phyloP scores from a whole-genome alignment of 2,888 invertebrate species.

The Brachyptera risi region DNA sequence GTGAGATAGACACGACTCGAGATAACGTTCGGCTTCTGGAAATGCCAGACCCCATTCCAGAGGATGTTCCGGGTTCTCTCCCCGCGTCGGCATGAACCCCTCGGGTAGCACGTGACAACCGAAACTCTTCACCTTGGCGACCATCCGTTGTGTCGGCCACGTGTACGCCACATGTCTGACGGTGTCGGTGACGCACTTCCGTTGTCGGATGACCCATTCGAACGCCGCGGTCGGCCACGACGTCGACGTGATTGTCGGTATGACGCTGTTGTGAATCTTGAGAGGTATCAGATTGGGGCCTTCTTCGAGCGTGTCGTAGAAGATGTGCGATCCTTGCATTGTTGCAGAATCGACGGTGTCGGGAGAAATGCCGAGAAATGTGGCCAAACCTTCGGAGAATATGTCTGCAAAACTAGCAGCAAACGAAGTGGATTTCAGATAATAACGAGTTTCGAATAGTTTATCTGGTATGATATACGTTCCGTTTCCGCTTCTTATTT shows the following conservation, averaged over 20 bases:
- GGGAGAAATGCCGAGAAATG: constrained; percentile 54
- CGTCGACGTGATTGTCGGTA: constrained; percentile 61
- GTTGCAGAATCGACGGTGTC: constrained; percentile 53
- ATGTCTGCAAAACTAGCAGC: constrained; percentile 64
- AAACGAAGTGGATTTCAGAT: constrained; percentile 62
- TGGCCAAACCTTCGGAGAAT: constrained; percentile 57
- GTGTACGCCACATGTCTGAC: constrained; percentile 47
- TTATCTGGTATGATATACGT: background rate
- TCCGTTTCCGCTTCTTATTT: constrained; percentile 13
- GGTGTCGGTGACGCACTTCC: constrained; percentile 54
- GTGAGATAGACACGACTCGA: constrained; percentile 67
- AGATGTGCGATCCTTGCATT: constrained; percentile 63
- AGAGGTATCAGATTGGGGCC: constrained; percentile 6
- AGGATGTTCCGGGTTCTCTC: constrained; percentile 56
- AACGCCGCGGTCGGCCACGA: constrained; percentile 69
- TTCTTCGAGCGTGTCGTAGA: constrained; percentile 48
- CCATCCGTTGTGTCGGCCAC: constrained; percentile 67
- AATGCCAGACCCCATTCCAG: constrained; percentile 77
- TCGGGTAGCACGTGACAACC: constrained; percentile 68
- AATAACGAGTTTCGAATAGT: constrained; percentile 40
- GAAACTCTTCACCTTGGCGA: constrained; percentile 59
- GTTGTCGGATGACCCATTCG: constrained; percentile 60
- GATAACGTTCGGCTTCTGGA: constrained; percentile 69
- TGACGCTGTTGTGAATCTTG: constrained; percentile 45
- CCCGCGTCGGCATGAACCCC: constrained; percentile 61